These are phyloP conservation scores for Halocynthia aurantium DNA, from an alignment of 23 tunicate genomes.

Conservation along the genomic window DNA sequence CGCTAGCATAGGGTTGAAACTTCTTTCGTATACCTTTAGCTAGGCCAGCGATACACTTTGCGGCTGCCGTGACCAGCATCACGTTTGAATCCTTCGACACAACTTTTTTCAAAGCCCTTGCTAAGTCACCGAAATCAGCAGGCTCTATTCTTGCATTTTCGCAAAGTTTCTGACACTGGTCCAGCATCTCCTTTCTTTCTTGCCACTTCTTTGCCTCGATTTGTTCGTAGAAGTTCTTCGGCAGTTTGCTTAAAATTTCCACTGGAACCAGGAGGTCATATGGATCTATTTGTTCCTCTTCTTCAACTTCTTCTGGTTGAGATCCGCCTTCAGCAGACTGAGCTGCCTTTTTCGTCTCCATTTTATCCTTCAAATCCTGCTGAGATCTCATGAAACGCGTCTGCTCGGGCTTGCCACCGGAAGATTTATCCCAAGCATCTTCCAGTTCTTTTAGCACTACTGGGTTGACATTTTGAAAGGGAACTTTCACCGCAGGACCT, in stretches of 20 bases:
- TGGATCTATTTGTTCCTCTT: slow-evolving; percentile 64
- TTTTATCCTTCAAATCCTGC: slow-evolving; percentile 78
- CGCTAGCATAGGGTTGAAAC: slow-evolving; percentile 76
- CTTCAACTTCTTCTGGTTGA: slow-evolving; percentile 27
- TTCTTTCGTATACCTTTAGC: slow-evolving; percentile 87
- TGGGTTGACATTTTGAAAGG: slow-evolving; percentile 69
- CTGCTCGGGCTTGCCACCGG: slow-evolving; percentile 55
- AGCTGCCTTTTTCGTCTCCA: slow-evolving; percentile 72
- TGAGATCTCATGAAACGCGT: slow-evolving; percentile 94
- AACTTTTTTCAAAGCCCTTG: slow-evolving; percentile 88
- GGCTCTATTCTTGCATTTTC: slow-evolving; percentile 51
- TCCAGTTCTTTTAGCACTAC: slow-evolving; percentile 92
- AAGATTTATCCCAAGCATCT: slow-evolving; percentile 80
- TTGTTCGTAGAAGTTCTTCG: slow-evolving; percentile 66
- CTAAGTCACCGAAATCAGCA: slow-evolving; percentile 78
- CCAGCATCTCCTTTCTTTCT: slow-evolving; percentile 83
- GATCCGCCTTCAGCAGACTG: slow-evolving; percentile 11
- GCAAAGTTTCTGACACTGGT: slow-evolving; percentile 55
- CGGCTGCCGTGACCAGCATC: slow-evolving; percentile 77
- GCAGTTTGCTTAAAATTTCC: slow-evolving; percentile 80
- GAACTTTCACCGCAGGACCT: slow-evolving; percentile 73
- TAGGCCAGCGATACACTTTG: slow-evolving; percentile 73
- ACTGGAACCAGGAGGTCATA: slow-evolving; percentile 83
- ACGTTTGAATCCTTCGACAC: slow-evolving; percentile 91
- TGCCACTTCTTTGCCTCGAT: slow-evolving; percentile 98